A percentile compares a stretch with the other conserved stretches of the same genome.
Conservation (phyloP, 2,888 invertebrate genomes). For the Mactromeris polynyma region DNA sequence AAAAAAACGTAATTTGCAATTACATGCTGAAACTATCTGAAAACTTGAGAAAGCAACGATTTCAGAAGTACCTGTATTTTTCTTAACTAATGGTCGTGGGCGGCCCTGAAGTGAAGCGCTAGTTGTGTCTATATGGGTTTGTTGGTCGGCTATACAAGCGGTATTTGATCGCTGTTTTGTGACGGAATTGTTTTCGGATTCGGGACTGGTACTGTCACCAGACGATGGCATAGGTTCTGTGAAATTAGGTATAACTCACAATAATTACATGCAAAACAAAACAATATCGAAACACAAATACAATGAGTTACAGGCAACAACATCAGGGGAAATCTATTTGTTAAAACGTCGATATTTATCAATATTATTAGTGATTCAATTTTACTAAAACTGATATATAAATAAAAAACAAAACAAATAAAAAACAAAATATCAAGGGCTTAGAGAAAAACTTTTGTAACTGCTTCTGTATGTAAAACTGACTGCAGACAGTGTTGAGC, state of each 20-base stretch:
- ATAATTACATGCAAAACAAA: slow-evolving; percentile 38
- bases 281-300: slow-evolving; percentile 7
- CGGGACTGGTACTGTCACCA: slow-evolving; percentile 57
- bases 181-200: slow-evolving; percentile 57
- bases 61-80: slow-evolving; percentile 75
- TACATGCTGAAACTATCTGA: background rate
- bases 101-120: slow-evolving; percentile 87
- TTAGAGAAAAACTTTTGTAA: no score
- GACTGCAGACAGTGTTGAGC: no score
- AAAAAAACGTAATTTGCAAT: background rate
- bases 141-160: slow-evolving; percentile 56
- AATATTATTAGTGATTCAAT: no score
- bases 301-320: background rate
- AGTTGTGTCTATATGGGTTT: slow-evolving; percentile 56
- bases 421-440: no score
- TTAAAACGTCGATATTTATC: no score
- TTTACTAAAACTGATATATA: no score
- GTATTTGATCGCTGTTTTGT: slow-evolving; percentile 71
- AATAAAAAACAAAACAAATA: no score
- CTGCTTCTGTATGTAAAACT: no score
- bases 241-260: slow-evolving; percentile 45
- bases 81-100: slow-evolving; percentile 91
- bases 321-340: no score
- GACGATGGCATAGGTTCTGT: slow-evolving; percentile 58
- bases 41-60: background rate